Evolutionary conservation across 2,797 vertebrate genomes (phyloP), one percentile per base, ranked within the genome.

Genomic region (Pangasius djambal): DNA sequence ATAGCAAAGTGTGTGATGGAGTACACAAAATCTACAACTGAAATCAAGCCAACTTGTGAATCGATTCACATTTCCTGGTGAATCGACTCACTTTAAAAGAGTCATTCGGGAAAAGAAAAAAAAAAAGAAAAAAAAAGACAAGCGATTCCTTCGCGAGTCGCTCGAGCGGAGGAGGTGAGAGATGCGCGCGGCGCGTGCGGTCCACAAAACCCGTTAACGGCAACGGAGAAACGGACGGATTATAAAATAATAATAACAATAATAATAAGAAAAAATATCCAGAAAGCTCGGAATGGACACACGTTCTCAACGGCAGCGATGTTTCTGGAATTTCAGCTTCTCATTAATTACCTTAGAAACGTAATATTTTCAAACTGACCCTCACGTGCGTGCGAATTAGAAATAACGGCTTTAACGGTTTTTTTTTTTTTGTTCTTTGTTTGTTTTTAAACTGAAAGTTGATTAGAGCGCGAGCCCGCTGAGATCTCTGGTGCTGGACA

Each of bases 31-130:
- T 1, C 16, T 22, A 8, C 50, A 0, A 1, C 9, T 34, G n/a
- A n/a, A 81, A 34, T 40, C 0, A 44, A 65, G 59, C 2, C 2
- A 22, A 34, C 40, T n/a, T 18, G 44, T 16, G 69, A 86, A 86
- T 75, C 85, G 85, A 75, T 61, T 86, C 84, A 3, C 0, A 2
- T 18, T 28, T 25, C 6, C 6, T 22, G 7, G 28, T 37, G 72
- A 87, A 34, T 78, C 86, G 86, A 37, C 6, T 87, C 86, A 34
- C 28, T 87, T 86, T n/a, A 22, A 61, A 86, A 31, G 85, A 86
- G 72, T 86, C 85, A 59, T 55, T 86, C 31, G 16, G n/a, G n/a
- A 50, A 74, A 22, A 44, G 12, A 40, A 69, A 69, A 31, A 67
- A 40, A 25, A 22, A 44, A 75, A 28, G 44, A 13, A 16, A 31